Evolutionary conservation across 2,888 invertebrate species (phyloP).

Genomic region (Epinotia brunnichana): DNA sequence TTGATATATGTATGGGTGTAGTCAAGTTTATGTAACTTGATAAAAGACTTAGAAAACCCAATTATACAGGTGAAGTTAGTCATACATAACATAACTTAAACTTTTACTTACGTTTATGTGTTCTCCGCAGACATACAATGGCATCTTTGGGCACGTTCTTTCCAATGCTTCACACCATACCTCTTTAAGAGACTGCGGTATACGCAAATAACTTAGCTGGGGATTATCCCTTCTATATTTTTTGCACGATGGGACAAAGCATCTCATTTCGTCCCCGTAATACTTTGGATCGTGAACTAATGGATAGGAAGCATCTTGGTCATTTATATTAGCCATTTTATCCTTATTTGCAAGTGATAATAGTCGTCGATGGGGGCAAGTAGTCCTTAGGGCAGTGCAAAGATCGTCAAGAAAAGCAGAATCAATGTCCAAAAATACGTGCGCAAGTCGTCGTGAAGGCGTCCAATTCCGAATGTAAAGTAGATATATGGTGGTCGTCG

Average conservation of each 20-base stretch:
- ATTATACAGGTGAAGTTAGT: too few species aligned
- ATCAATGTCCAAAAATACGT: conserved; percentile 9
- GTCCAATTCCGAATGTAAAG: not conserved
- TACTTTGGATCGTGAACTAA: too few species aligned
- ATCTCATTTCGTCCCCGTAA: too few species aligned
- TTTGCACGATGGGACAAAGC: too few species aligned
- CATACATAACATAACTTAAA: not conserved
- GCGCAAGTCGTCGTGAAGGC: not conserved
- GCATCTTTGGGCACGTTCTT: conserved; percentile 14
- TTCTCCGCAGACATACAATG: conserved; percentile 1
- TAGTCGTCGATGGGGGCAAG: too few species aligned
- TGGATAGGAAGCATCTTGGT: too few species aligned
- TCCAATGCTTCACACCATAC: conserved; percentile 1
- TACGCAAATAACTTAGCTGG: not conserved
- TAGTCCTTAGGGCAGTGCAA: not conserved
- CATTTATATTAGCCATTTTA: too few species aligned
- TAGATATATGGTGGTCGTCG: not conserved
- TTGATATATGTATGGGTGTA: too few species aligned
- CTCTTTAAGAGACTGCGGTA: conserved; percentile 6
- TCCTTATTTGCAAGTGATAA: too few species aligned
- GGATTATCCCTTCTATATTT: not conserved
- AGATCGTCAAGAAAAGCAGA: conserved; percentile 4
- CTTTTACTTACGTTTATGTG: conserved; percentile 12
- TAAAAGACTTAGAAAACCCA: too few species aligned
- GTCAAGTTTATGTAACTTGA: too few species aligned